Base-by-base conservation (phyloP, 2,888 invertebrate species). In the Ligdia adustata region DNA sequence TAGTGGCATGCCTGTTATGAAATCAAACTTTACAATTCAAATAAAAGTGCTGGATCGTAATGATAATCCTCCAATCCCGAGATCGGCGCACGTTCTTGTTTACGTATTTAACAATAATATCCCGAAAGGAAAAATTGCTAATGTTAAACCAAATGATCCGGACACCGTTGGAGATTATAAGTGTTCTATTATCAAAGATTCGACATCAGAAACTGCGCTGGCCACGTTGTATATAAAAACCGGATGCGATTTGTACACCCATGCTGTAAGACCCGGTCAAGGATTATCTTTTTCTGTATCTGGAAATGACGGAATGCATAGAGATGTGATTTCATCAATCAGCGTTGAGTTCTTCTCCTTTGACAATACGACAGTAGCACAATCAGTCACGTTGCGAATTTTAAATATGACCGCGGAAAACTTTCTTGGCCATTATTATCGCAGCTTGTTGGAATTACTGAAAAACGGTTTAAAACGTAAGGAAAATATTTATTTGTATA, bases 101-200 rank as follows among this genome's bases (percentile, higher is more conserved):
- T 93, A 95, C 69, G 91, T 95, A 0, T 95, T 95, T 66, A 95
- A 96, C 66, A 94, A 94, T 41, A 91, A 92, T 52, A 93, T 95
- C 64, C 95, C 96, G 0, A 75, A 92, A 12, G 95, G 95, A n/a
- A 95, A 95, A 82, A 94, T 99, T 55, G 98, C 97, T 4, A 94
- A 97, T 78, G 95, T 98, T 0, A 96, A 95, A 80, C 99, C 99
- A 0, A 95, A 96, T 69, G 99, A 99, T 87, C 93, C 95, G 0
- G 98, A 99, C 76, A 92, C 93, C n/a, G 93, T 94, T 38, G 98
- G 98, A 2, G 95, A 97, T 68, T 98, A 98, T 72, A 93, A 92
- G 66, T 99, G 98, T 75, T 94, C 93, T 72, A 93, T 97, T 54
- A 82, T 96, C 90, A 79, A 93, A 94, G 73, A 90, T 92, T 64